Base-by-base conservation (phyloP, 2,797 vertebrate species). In the Kryptopterus vitreolus region DNA sequence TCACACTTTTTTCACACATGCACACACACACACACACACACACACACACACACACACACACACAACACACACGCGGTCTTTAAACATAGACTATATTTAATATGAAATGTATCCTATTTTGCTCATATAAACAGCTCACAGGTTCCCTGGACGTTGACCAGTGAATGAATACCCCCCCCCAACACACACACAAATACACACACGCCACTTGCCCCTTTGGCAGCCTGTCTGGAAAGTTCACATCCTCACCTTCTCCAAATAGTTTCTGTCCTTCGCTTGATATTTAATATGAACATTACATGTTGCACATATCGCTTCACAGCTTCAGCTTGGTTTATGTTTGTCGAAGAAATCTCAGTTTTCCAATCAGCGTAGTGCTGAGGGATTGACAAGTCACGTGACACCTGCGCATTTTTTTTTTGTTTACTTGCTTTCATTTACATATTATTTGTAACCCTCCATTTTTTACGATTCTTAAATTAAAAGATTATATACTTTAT, bases 11-110 rank as follows among this genome's bases (percentile, higher is more conserved):
- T 2, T 10, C 38, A 58, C 55, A 52, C 55, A 35, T 43, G 24
- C 75, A 79, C 73, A 79, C 20, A 65, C 57, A 53, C 55, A 35
- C 61, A 29, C 74, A 78, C 74, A 77, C 33, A 43, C 52, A 57
- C 31, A 52, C 43, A 16, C 2, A 2, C 5, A 16, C 15, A 43
- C 22, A 46, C 53, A 50, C 52, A 79, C n/a, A 84, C 43, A 72
- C 48, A 72, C 48, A 63, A 15, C 58, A 16, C 46, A 18, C 18
- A 75, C 20, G 46, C 46, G 12, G 24, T 24, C 20, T 55, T 29
- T 57, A n/a, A 13, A 35, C 5, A 0, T 31, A 20, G 16, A 31
- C 46, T 53, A 33, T 53, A 5, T 57, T 24, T 57, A n/a, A 58
- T 18, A 58, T 58, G 6, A 74, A 24, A 58, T 58, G 22, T 24